A percentile compares a stretch with the other conserved stretches of the same genome.
These are phyloP conservation scores for Sphaeramia orbicularis DNA, from an alignment of 2,797 vertebrate species.

Conservation along the genomic window DNA sequence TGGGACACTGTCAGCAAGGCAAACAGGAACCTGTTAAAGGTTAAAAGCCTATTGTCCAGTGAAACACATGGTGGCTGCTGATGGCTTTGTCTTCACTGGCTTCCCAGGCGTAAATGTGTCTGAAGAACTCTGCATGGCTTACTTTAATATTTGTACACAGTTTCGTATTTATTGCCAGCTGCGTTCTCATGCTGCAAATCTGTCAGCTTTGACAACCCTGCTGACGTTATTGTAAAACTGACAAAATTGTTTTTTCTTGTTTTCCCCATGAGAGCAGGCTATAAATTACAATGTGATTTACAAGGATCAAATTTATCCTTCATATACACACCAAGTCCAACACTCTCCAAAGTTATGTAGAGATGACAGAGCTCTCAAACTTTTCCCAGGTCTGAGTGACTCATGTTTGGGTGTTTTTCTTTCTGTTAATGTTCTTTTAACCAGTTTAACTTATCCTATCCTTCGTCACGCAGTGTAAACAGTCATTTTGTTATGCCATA, in stretches of 20 bases:
- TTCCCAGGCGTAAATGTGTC: slow-evolving; percentile 43
- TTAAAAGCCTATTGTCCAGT: slow-evolving; percentile 72
- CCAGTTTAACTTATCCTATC: slow-evolving; percentile 25
- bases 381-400: slow-evolving; percentile 31
- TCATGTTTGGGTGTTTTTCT: slow-evolving; percentile 32
- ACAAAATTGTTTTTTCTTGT: slow-evolving; percentile 29
- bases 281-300: slow-evolving; percentile 51
- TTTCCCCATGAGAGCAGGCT: slow-evolving; percentile 25
- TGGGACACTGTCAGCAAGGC: slow-evolving; percentile 72
- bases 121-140: slow-evolving; percentile 27
- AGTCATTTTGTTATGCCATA: slow-evolving; percentile 50
- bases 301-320: slow-evolving; percentile 3
- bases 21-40: slow-evolving; percentile 77
- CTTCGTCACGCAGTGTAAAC: slow-evolving; percentile 39
- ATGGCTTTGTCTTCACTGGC: slow-evolving; percentile 63
- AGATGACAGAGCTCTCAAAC: slow-evolving; percentile 27
- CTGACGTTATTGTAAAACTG: slow-evolving; percentile 34
- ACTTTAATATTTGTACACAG: slow-evolving; percentile 46
- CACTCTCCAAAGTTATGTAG: slow-evolving; percentile 25
- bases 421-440: slow-evolving; percentile 28
- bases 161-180: slow-evolving; percentile 50
- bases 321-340: not conserved
- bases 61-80: slow-evolving; percentile 68
- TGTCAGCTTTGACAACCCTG: slow-evolving; percentile 12
- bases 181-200: slow-evolving; percentile 38